Evolutionary conservation across 2,888 invertebrate species (phyloP), one percentile per base, ranked within the genome.

Genomic region (Arrhopalites spinosus): DNA sequence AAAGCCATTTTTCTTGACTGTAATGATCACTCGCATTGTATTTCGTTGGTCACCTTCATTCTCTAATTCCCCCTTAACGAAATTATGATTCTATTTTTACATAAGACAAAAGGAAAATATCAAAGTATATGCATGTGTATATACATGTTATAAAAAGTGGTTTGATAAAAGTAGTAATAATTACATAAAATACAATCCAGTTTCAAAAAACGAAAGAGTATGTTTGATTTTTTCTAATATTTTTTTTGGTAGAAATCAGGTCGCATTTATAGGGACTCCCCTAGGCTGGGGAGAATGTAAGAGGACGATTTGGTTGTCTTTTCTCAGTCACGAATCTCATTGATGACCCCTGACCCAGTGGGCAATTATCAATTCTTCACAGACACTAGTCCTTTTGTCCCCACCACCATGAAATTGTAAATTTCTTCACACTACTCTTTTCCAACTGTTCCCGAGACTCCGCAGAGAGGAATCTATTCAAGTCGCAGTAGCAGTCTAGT

Each of bases 321-420:
- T n/a, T 64, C 71, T 23, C 36, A 78, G 80, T 80, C 80, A 80
- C 80, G 79, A 80, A 73, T 78, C 76, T 80, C 79, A 79, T 78
- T 73, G 77, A 71, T 80, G 75, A 80, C 79, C 80, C 70, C 69
- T 79, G 80, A 80, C 80, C 78, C 75, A 72, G 71, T 74, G 63
- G 70, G 72, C 74, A 80, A 80, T 80, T 80, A 79, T 74, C 71
- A 73, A 80, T 80, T 80, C 56, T 75, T 71, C 68, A 75, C 78
- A 75, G 64, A 74, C 75, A 50, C 70, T 70, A 27, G 61, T 78
- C 76, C 76, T 74, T 76, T 78, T 78, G 78, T 78, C 76, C 78
- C 69, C 76, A 81, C 80, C 80, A 80, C 80, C 81, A 76, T 81
- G 81, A 81, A 81, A 81, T 81, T 76, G 74, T 71, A 79, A 81